A percentile compares a stretch with the other conserved stretches of the same genome.
phyloP scores from a whole-genome alignment of 2,113 vertebrate genomes.

The Sminthopsis crassicaudata region DNA sequence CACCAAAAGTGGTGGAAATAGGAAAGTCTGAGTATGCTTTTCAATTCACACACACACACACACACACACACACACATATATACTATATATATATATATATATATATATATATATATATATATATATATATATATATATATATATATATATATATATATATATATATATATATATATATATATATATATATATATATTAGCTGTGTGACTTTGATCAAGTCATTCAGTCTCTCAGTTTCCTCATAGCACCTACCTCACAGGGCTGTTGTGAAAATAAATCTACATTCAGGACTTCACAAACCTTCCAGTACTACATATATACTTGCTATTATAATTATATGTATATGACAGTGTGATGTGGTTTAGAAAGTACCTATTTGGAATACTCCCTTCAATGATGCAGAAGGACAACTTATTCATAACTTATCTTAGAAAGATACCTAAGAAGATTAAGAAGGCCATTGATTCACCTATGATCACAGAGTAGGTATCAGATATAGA shows the following conservation, averaged over 20 bases:
- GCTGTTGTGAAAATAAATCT: neutral
- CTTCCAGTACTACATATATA: neutral
- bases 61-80: too few relatives aligned
- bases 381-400: neutral
- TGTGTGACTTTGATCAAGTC: neutral
- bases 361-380: neutral
- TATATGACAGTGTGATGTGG: neutral
- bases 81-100: too few relatives aligned
- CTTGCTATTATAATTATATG: neutral
- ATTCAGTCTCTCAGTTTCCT: neutral
- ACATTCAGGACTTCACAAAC: neutral
- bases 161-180: too few relatives aligned
- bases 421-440: neutral
- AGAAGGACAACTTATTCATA: neutral
- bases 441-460: neutral
- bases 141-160: too few relatives aligned
- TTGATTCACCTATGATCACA: neutral
- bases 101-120: too few relatives aligned
- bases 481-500: neutral
- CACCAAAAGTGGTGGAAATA: neutral
- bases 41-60: neutral
- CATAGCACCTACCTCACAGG: neutral
- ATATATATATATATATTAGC: too few relatives aligned
- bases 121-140: too few relatives aligned
- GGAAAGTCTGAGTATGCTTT: neutral